Evolutionary conservation across 2,888 invertebrate genomes (phyloP).

Genomic region (Thelaira solivaga): DNA sequence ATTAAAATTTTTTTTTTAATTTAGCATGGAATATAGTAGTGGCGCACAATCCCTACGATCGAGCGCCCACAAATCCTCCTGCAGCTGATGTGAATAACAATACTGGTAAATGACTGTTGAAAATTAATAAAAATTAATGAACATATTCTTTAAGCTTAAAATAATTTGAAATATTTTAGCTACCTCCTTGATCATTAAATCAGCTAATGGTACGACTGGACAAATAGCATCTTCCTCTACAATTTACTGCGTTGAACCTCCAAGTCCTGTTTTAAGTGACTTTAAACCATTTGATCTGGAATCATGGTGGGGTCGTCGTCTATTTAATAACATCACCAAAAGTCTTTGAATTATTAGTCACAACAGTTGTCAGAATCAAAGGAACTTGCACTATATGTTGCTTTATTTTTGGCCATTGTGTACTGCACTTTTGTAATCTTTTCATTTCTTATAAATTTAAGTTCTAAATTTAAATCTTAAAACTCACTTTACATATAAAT

Average conservation of each 20-base stretch:
- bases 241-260: slow-evolving; percentile 86
- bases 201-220: slow-evolving; percentile 64
- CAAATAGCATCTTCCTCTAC: slow-evolving; percentile 67
- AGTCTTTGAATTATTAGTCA: slow-evolving; percentile 79
- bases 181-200: slow-evolving; percentile 62
- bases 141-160: background rate
- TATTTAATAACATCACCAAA: slow-evolving; percentile 90
- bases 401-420: slow-evolving; percentile 10
- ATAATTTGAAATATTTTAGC: slow-evolving; percentile 62
- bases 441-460: slow-evolving; percentile 39
- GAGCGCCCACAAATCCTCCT: slow-evolving; percentile 52
- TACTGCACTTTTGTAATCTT: background rate
- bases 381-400: background rate
- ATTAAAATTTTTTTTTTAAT: background rate
- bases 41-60: slow-evolving; percentile 76
- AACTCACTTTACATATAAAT: slow-evolving; percentile 11
- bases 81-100: slow-evolving; percentile 71
- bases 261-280: slow-evolving; percentile 84
- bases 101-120: slow-evolving; percentile 59
- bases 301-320: slow-evolving; percentile 92
- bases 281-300: slow-evolving; percentile 94
- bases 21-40: slow-evolving; percentile 77
- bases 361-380: background rate
- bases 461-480: slow-evolving; percentile 53
- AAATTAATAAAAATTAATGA: background rate